Percentiles rank a stretch among this genome's conserved stretches.
Evolutionary conservation across 2,113 vertebrate genomes (phyloP).

Genomic region (Trinectes maculatus): DNA sequence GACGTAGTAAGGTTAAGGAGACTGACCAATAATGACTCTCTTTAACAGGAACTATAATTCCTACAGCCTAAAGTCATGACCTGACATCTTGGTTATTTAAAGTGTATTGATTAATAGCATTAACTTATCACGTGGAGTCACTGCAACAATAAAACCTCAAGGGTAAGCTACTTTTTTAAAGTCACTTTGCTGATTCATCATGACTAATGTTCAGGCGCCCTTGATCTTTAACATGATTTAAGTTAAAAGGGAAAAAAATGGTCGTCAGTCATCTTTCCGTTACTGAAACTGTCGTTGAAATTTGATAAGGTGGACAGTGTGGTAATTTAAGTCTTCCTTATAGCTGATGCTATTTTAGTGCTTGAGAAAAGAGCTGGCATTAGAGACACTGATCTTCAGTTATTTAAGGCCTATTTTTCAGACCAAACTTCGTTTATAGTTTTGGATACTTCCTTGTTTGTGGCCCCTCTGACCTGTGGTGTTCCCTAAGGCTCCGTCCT

Average conservation of each 20-base stretch:
- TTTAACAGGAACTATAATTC: background rate
- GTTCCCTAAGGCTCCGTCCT: too few relatives aligned
- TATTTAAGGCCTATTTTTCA: too few relatives aligned
- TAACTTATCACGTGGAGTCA: background rate
- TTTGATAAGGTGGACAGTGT: background rate
- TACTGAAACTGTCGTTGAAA: constrained; percentile 13
- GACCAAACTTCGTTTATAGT: too few relatives aligned
- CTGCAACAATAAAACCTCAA: constrained; percentile 14
- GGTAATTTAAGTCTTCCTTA: background rate
- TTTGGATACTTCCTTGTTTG: too few relatives aligned
- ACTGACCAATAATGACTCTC: background rate
- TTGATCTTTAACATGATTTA: constrained; percentile 30
- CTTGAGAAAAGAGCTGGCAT: background rate
- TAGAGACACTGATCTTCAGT: too few relatives aligned
- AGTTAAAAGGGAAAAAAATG: too few relatives aligned
- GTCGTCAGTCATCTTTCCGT: constrained; percentile 38
- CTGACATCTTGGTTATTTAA: constrained; percentile 9
- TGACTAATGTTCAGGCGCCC: constrained; percentile 21
- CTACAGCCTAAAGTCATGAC: background rate
- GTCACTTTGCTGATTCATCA: constrained; percentile 5
- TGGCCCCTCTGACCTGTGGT: too few relatives aligned
- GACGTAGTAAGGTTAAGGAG: too few relatives aligned
- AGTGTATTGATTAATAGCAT: constrained; percentile 9
- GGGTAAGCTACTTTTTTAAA: background rate
- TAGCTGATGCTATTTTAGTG: too few relatives aligned